Percentiles rank a stretch among this genome's conserved stretches.
phyloP scores from a whole-genome alignment of 2,797 vertebrate species.

The Acanthurus lineatus region DNA sequence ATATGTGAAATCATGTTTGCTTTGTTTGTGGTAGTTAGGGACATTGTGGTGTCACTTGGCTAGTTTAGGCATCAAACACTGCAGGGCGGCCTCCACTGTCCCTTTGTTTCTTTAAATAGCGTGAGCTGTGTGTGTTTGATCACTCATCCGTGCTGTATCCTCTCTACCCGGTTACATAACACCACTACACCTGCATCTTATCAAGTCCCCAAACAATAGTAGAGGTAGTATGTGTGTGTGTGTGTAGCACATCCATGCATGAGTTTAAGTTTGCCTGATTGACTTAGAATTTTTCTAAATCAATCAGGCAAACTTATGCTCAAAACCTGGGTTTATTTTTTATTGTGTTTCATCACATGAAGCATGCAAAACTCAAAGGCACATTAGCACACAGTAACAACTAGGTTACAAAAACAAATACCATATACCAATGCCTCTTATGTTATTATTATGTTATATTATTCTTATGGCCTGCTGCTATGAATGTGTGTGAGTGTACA shows the following conservation, averaged over 20 bases:
- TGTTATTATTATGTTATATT: too few species aligned
- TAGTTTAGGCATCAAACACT: constrained; percentile 22
- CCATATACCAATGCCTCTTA: neutral
- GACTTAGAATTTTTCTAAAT: constrained; percentile 18
- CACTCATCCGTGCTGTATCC: constrained; percentile 51
- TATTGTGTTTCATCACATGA: neutral
- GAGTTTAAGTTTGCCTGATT: constrained; percentile 9
- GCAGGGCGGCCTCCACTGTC: constrained; percentile 20
- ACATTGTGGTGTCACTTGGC: constrained; percentile 17
- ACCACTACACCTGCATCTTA: constrained; percentile 58
- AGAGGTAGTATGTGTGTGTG: neutral
- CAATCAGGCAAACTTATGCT: constrained; percentile 2
- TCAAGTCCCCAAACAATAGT: constrained; percentile 47
- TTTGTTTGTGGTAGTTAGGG: constrained; percentile 41
- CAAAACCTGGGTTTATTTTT: constrained; percentile 9
- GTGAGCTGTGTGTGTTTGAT: constrained; percentile 44
- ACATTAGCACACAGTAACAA: constrained; percentile 2
- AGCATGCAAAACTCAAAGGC: constrained; percentile 10
- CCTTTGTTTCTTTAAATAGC: constrained; percentile 65
- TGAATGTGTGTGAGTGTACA: neutral
- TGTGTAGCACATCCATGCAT: constrained; percentile 5
- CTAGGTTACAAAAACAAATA: constrained; percentile 19
- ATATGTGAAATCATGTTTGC: neutral
- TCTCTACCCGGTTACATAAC: constrained; percentile 68
- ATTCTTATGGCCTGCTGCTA: neutral